phyloP scores from a whole-genome alignment of 2,797 vertebrate species.

The Pelodytes ibericus region DNA sequence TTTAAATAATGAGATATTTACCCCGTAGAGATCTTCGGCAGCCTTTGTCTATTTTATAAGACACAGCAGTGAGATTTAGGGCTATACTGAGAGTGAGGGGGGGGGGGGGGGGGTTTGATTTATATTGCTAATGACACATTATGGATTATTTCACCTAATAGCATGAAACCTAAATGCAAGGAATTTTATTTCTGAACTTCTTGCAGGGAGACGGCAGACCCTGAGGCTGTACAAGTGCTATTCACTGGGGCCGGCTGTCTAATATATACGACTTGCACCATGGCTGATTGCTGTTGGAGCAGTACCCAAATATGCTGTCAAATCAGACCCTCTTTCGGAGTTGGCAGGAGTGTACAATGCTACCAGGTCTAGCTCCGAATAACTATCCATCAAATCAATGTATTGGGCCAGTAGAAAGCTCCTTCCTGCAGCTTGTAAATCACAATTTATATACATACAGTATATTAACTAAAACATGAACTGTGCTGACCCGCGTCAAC shows the following conservation, averaged over 20 bases:
- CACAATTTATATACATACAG: no score
- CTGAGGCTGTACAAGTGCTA: constrained; percentile 16
- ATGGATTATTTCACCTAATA: constrained; percentile 55
- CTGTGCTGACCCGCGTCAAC: no score
- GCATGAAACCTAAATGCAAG: constrained; percentile 45
- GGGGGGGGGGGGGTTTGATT: constrained; percentile 38
- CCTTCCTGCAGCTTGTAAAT: no score
- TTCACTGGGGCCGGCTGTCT: constrained; percentile 36
- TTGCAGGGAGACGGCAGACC: constrained; percentile 16
- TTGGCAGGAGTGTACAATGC: constrained; percentile 32
- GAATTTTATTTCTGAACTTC: constrained; percentile 33
- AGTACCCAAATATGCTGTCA: constrained; percentile 40
- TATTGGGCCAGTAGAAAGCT: no score
- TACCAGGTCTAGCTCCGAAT: constrained; percentile 25
- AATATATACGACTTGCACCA: constrained; percentile 27
- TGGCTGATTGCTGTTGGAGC: constrained; percentile 38
- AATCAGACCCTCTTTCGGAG: constrained; percentile 44
- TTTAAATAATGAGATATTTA: constrained; percentile 52
- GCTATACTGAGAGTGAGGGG: constrained; percentile 26
- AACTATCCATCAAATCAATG: no score
- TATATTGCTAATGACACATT: constrained; percentile 54
- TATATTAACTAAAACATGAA: no score
- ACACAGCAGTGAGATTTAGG: constrained; percentile 42
- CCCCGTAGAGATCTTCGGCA: constrained; percentile 44
- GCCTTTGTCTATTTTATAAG: constrained; percentile 46